Evolutionary conservation across 2,888 invertebrate species (phyloP), one percentile per base, ranked within the genome.

Genomic region (Callyntrura sp.): DNA sequence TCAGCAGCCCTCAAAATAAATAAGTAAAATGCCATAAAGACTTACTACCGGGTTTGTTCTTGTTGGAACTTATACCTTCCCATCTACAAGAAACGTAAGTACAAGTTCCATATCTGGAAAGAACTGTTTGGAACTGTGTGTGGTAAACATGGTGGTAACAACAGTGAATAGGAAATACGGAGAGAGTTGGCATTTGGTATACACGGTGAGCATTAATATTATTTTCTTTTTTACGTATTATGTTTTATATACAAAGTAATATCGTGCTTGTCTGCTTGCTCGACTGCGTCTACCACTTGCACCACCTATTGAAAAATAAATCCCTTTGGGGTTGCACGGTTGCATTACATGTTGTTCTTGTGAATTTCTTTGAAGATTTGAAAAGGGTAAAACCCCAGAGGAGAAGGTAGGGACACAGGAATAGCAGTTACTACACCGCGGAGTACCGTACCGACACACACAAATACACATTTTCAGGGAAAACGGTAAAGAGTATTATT

Each of bases 1-100:
- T 82, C 82, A 87, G 60, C 70, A 87, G 45, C 87, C 87, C 79
- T 86, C 86, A 86, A 86, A 87, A 87, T 79, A 86, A 86, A 82
- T 81, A 82, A 87, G 81, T 73, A 82, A 87, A 87, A 79, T 79
- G 79, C 86, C 87, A 79, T 51, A 76, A 8, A 23, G 23, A 45
- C 43, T 57, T 48, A 48, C 25, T 76, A 51, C 51, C 25, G 17
- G 57, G 51, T 55, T 79, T 35, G 17, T 48, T n/a, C n/a, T n/a
- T n/a, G n/a, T n/a, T n/a, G n/a, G n/a, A n/a, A n/a, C n/a, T n/a
- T n/a, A n/a, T n/a, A n/a, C n/a, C n/a, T n/a, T n/a, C n/a, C n/a
- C n/a, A n/a, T n/a, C n/a, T n/a, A n/a, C n/a, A n/a, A n/a, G n/a
- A n/a, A n/a, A n/a, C n/a, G n/a, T n/a, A n/a, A n/a, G n/a, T n/a